Percentiles rank a stretch among this genome's conserved stretches.
Conservation (phyloP, 2,113 vertebrate species). For the Gobio gobio region DNA sequence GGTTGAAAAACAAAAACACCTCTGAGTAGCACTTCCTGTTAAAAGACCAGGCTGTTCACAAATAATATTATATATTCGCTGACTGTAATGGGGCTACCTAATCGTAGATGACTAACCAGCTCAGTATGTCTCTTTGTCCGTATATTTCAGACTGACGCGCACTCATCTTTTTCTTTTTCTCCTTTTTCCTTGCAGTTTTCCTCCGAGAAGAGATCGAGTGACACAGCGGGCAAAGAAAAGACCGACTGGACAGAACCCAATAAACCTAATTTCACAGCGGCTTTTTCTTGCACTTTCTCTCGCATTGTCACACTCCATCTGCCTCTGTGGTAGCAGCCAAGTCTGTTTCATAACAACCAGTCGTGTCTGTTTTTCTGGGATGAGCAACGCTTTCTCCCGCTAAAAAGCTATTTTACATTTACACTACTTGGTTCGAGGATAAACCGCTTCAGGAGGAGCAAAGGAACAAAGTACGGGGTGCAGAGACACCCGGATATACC, state of each 20-base stretch:
- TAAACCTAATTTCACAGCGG: slow-evolving; percentile 28
- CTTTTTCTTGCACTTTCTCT: slow-evolving; percentile 59
- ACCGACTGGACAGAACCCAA: slow-evolving; percentile 41
- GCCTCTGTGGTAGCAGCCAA: slow-evolving; percentile 63
- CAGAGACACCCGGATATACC: background rate
- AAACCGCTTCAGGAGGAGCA: background rate
- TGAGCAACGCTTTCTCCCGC: background rate
- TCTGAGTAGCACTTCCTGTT: background rate
- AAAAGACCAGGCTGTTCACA: background rate
- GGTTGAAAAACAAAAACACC: background rate
- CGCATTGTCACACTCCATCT: slow-evolving; percentile 69
- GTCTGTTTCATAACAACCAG: slow-evolving; percentile 65
- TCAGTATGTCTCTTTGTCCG: background rate
- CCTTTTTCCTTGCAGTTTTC: slow-evolving; percentile 59
- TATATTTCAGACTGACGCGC: background rate
- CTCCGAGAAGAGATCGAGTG: slow-evolving; percentile 44
- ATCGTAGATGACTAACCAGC: background rate
- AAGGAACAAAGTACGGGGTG: background rate
- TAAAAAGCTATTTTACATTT: background rate
- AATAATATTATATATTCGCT: background rate
- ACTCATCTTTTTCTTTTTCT: background rate
- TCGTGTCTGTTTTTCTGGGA: slow-evolving; percentile 40
- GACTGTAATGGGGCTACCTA: background rate
- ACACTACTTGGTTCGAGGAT: background rate
- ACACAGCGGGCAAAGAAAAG: slow-evolving; percentile 34